Evolutionary conservation across 2,888 invertebrate genomes (phyloP).

Genomic region (Harpalus rubripes): DNA sequence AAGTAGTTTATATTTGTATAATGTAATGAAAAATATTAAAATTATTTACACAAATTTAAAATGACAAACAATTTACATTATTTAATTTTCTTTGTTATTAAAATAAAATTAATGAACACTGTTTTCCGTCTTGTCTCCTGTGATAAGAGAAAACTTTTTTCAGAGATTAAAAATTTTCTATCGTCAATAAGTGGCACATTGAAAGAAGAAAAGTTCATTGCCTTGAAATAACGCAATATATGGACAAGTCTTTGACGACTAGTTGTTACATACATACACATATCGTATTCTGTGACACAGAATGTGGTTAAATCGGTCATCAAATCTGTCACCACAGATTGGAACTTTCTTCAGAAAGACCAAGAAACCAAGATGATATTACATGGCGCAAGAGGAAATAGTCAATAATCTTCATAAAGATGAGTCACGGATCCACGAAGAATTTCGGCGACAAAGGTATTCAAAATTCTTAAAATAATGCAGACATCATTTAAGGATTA

Average conservation of each 20-base stretch:
- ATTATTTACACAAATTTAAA: background rate
- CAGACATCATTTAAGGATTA: background rate
- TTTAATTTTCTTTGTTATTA: background rate
- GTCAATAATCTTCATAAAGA: background rate
- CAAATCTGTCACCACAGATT: constrained; percentile 50
- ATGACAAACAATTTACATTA: background rate
- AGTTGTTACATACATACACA: background rate
- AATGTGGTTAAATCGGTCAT: constrained; percentile 56
- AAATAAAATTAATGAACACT: background rate
- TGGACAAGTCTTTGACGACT: constrained; percentile 41
- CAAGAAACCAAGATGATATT: constrained; percentile 1
- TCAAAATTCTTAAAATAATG: constrained; percentile 1
- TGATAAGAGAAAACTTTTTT: background rate
- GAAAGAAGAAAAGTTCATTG: constrained; percentile 57
- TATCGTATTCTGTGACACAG: constrained; percentile 15
- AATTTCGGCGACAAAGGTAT: background rate
- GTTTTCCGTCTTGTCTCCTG: background rate
- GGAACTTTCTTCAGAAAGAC: background rate
- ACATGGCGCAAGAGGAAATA: constrained; percentile 8
- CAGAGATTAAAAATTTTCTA: constrained; percentile 5
- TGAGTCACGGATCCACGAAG: background rate
- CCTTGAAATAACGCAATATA: constrained; percentile 54
- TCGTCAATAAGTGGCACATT: constrained; percentile 37
- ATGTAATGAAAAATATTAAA: too few relatives aligned
- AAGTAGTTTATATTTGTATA: too few relatives aligned